These are phyloP conservation scores for Hippolais icterina DNA, from an alignment of 2,113 vertebrate genomes.

Conservation along the genomic window DNA sequence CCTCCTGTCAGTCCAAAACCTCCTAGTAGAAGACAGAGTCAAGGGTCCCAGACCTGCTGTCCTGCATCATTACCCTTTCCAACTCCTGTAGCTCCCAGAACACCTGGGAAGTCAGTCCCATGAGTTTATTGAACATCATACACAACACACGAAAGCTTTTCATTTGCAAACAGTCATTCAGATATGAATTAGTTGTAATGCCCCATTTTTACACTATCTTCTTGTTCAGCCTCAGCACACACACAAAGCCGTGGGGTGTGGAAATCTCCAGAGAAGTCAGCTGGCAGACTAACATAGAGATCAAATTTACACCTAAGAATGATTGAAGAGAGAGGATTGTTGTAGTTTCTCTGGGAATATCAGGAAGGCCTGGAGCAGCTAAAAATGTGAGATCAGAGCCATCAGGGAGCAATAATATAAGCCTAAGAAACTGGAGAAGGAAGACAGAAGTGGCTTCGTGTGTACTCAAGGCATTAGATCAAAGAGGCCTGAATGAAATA, in stretches of 20 bases:
- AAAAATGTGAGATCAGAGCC: background rate
- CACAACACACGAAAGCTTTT: fast-evolving
- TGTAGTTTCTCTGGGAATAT: constrained; percentile 1
- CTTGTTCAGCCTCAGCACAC: background rate
- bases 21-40: background rate
- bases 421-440: constrained; percentile 21
- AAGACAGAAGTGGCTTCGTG: background rate
- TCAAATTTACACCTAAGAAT: background rate
- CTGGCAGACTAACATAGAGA: background rate
- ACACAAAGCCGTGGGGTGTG: background rate
- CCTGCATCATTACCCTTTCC: background rate
- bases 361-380: background rate
- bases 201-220: background rate
- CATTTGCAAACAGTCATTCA: background rate
- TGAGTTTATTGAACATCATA: background rate
- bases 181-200: background rate
- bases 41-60: background rate
- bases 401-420: background rate
- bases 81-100: background rate
- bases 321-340: background rate
- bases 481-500: constrained; percentile 5
- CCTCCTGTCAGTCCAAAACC: background rate
- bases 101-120: background rate
- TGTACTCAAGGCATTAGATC: background rate
- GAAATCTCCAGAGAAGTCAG: background rate